A percentile compares a stretch with the other conserved stretches of the same genome.
phyloP scores from a whole-genome alignment of 23 tunicate genomes.

The Aplidium turbinatum region DNA sequence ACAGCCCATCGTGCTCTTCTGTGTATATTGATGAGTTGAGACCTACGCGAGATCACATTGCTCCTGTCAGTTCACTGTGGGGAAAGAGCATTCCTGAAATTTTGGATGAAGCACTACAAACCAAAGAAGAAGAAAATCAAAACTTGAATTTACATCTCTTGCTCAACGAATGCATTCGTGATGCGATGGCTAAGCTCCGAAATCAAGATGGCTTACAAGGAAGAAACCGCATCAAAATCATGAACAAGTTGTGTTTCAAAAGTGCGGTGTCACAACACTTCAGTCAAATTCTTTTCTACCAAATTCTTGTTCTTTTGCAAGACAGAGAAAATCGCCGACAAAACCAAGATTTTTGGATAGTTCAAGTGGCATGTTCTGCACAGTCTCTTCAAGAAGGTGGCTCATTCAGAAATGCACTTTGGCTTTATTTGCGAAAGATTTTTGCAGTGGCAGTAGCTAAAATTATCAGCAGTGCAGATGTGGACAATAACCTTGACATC shows the following conservation, averaged over 20 bases:
- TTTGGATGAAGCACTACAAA: constrained; percentile 20
- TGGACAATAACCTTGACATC: constrained; percentile 50
- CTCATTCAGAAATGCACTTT: constrained; percentile 58
- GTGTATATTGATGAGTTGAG: constrained; percentile 69
- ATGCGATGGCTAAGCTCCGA: constrained; percentile 49
- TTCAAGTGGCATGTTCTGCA: constrained; percentile 59
- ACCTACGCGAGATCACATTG: constrained; percentile 42
- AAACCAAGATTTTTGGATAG: constrained; percentile 32
- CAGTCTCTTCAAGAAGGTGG: constrained; percentile 75
- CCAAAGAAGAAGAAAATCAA: neutral
- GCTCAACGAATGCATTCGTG: constrained; percentile 44
- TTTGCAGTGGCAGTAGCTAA: constrained; percentile 46
- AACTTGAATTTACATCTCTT: constrained; percentile 21
- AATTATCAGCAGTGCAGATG: constrained; percentile 39
- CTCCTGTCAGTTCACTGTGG: constrained; percentile 33
- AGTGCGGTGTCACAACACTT: neutral
- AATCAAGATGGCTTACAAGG: constrained; percentile 21
- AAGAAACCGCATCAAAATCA: constrained; percentile 47
- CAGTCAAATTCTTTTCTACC: neutral
- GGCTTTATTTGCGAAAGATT: constrained; percentile 44
- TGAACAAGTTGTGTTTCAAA: constrained; percentile 23
- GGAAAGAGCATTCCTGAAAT: constrained; percentile 38
- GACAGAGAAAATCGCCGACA: neutral
- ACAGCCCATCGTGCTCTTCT: constrained; percentile 37
- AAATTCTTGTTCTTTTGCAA: neutral